A percentile compares a stretch with the other conserved stretches of the same genome.
phyloP scores from a whole-genome alignment of 2,888 invertebrate genomes.

The Lobophora halterata region DNA sequence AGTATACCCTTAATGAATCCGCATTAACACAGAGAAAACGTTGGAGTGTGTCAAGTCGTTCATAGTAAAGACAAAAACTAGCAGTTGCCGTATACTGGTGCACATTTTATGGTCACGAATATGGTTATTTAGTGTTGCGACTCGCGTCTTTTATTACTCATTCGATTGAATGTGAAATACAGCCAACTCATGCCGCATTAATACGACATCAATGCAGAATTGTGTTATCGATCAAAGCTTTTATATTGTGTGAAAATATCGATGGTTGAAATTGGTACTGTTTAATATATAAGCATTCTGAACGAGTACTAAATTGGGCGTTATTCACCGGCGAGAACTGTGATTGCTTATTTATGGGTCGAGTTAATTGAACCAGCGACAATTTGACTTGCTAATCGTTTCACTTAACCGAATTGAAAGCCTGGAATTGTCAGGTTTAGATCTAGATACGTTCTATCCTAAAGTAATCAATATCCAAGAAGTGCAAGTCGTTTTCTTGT shows the following conservation, averaged over 20 bases:
- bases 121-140: neutral
- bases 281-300: no score
- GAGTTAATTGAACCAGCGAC: conserved; percentile 16
- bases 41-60: no score
- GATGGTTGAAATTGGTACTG: no score
- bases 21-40: no score
- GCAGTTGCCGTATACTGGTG: no score
- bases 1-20: no score
- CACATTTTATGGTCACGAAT: no score
- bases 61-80: no score
- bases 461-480: neutral
- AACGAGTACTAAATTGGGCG: neutral
- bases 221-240: conserved; percentile 9
- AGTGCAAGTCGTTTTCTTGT: no score
- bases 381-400: conserved; percentile 20
- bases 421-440: conserved; percentile 2
- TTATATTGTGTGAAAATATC: no score
- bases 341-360: conserved; percentile 17
- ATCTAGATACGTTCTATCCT: conserved; percentile 4
- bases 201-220: conserved; percentile 20
- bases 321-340: conserved; percentile 4
- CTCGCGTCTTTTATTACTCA: conserved; percentile 5
- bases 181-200: conserved; percentile 15
- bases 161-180: conserved; percentile 20
- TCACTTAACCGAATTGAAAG: conserved; percentile 14